Evolutionary conservation across 2,113 vertebrate species (phyloP), one percentile per base, ranked within the genome.

Genomic region (Psittacara wagleri): DNA sequence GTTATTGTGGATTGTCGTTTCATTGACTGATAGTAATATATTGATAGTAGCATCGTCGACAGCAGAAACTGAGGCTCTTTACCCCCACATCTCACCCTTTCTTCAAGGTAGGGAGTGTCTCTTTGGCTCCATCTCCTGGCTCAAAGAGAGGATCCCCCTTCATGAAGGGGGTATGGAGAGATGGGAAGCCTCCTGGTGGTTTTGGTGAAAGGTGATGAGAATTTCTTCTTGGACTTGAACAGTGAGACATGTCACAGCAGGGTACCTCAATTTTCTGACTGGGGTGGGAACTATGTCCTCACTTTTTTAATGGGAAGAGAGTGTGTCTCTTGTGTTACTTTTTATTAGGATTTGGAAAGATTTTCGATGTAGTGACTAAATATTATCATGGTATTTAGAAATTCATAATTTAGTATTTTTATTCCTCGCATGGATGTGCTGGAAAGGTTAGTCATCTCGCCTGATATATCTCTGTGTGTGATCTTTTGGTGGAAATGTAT

Each of bases 51-150:
- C 17, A 52, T 17, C 41, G 9, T 52, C 57, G n/a, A 7, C 33
- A 52, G 31, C 1, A 54, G 69, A 68, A 94, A 61, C 1, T 33
- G 67, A 46, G 35, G n/a, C 43, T 72, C 46, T 70, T 82, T n/a
- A 76, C 51, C 28, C 22, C 17, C 46, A 9, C n/a, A 37, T 68
- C 62, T 20, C 69, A 46, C 64, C 83, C 81, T 63, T 90, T 84
- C 39, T 84, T 94, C 69, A 25, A 9, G 5, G 37, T 84, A 75
- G 92, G 95, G 83, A 88, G n/a, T 79, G 78, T 92, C 81, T 91
- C 92, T 96, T 93, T 96, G 92, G 91, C 92, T 95, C 92, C 95
- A 96, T 93, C 95, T 96, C 86, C 96, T 95, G 95, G 91, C 67
- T 92, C 63, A 79, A 28, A 87, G 57, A 73, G 66, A 46, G 46